Evolutionary conservation across 2,797 vertebrate genomes (phyloP).

Genomic region (Limosa lapponica): DNA sequence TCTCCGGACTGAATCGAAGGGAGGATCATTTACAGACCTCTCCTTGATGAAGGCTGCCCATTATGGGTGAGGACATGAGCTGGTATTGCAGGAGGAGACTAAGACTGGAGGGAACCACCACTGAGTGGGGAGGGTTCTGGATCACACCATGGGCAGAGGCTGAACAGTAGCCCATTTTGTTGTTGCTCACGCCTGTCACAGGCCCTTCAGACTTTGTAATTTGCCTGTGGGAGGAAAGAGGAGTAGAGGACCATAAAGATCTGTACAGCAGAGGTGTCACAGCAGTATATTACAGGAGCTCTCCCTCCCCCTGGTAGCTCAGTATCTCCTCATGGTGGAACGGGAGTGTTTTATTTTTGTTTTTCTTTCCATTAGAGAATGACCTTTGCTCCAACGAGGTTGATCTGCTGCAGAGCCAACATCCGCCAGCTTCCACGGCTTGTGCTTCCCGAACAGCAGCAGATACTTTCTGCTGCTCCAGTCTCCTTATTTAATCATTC

Average conservation of each 20-base stretch:
- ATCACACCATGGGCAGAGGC: accelerated
- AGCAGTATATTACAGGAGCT: not conserved
- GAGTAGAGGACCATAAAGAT: not conserved
- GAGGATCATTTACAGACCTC: not conserved
- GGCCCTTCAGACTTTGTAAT: not conserved
- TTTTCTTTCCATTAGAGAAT: constrained; percentile 61
- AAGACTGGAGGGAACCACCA: not conserved
- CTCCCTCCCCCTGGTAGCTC: constrained; percentile 45
- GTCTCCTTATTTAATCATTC: constrained; percentile 30
- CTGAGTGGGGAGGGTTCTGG: not conserved
- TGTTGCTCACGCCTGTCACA: not conserved
- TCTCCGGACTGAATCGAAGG: not conserved
- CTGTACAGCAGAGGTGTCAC: not conserved
- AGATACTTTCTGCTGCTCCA: constrained; percentile 1
- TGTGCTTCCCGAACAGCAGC: not conserved
- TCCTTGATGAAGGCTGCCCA: not conserved
- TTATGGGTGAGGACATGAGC: not conserved
- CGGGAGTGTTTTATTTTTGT: constrained; percentile 59
- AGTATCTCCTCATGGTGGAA: not conserved
- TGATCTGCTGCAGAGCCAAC: constrained; percentile 31
- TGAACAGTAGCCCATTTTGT: not conserved
- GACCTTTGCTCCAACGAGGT: constrained; percentile 38
- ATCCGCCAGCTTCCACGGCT: not conserved
- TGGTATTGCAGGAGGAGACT: not conserved
- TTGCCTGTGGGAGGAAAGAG: constrained; percentile 13